Evolutionary conservation across 2,797 vertebrate species (phyloP), one percentile per base, ranked within the genome.

Genomic region (Gymnopithys bicolor): DNA sequence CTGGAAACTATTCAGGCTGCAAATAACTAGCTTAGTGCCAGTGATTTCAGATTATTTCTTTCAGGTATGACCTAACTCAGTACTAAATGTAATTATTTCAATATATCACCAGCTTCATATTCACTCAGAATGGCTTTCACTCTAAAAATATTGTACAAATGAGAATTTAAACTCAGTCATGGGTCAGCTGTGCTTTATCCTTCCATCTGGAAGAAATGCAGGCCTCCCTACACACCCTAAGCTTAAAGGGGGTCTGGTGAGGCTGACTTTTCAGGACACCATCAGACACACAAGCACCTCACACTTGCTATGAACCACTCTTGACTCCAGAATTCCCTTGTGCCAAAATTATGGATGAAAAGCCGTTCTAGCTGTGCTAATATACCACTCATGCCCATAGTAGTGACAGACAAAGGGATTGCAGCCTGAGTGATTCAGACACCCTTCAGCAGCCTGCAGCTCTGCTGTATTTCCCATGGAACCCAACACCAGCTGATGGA

Each of bases 381-480:
- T 11, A 27, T 33, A 55, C 24, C 19, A 18, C 32, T 48, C 0
- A 0, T 46, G 19, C n/a, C 67, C 28, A 24, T 3, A 41, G 35
- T 0, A 55, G 41, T 9, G 16, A 59, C 0, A 59, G 41, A 27
- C 48, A 76, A 74, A 90, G 22, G 19, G 52, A 79, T 76, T 76
- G 43, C 28, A 79, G 25, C 23, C 37, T 6, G 35, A 49, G 46
- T 19, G 46, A 68, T 37, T 60, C 43, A 73, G 69, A 21, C 19
- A 58, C 37, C 19, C 21, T 43, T 7, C 9, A 68, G 39, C 43
- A 82, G 55, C 30, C 33, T 62, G 45, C 60, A 92, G 39, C 28
- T 62, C 15, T 76, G 70, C 32, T 79, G 6, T 7, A 28, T 3
- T 6, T 7, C 22, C 58, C 83, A 82, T 7, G 23, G 35, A 80